Percentiles rank a stretch among this genome's conserved stretches.
Conservation (phyloP, 2,797 vertebrate genomes). For the Ptychobarbus kaznakovi region DNA sequence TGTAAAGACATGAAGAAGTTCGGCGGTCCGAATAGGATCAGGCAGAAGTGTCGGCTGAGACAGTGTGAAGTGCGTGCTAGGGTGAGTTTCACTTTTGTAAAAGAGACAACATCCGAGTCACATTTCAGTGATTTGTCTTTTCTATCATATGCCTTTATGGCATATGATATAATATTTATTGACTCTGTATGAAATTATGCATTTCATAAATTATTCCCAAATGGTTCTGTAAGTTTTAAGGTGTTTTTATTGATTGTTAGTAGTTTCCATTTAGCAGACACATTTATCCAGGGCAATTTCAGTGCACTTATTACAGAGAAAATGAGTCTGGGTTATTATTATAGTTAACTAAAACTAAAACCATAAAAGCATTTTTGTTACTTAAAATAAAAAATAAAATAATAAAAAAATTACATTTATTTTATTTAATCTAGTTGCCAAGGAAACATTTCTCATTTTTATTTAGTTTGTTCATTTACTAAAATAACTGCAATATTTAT, state of each 20-base stretch:
- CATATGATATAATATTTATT: not conserved
- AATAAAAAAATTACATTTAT: not conserved
- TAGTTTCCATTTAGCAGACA: not conserved
- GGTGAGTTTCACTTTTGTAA: conserved; percentile 74
- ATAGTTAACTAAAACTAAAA: too few species aligned
- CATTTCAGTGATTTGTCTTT: not conserved
- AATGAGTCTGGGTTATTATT: too few species aligned
- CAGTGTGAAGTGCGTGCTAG: conserved; percentile 93
- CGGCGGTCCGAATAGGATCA: conserved; percentile 92
- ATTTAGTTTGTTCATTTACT: not conserved
- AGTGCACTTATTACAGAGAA: not conserved
- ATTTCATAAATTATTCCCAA: not conserved
- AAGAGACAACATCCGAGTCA: not conserved
- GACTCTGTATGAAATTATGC: not conserved
- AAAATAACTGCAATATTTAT: not conserved
- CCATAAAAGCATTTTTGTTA: not conserved
- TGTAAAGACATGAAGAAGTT: conserved; percentile 98
- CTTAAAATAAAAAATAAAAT: not conserved
- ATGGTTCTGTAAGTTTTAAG: not conserved
- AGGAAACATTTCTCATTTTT: too few species aligned
- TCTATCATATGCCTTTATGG: not conserved
- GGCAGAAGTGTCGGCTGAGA: conserved; percentile 90
- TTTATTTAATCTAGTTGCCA: too few species aligned
- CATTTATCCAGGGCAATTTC: not conserved
- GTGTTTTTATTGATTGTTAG: conserved; percentile 5